phyloP scores from a whole-genome alignment of 2,797 vertebrate species.

The Sebastolobus alascanus region DNA sequence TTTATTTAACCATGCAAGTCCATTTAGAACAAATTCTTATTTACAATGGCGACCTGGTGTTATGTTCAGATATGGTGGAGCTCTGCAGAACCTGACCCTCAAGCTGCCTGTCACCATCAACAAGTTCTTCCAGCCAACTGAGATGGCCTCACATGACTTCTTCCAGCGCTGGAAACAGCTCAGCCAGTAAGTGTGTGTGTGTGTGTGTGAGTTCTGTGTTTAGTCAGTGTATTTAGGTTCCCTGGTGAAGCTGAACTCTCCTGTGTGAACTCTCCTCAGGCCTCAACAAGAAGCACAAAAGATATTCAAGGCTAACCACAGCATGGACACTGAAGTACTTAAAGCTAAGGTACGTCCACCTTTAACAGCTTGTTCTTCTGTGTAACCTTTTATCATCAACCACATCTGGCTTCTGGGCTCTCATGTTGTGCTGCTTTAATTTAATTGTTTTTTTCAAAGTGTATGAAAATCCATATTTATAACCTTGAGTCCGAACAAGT shows the following conservation, averaged over 20 bases:
- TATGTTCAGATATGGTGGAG: constrained; percentile 89
- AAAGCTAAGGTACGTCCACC: constrained; percentile 89
- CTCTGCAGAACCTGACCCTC: constrained; percentile 91
- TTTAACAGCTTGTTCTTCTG: neutral
- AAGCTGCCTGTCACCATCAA: constrained; percentile 94
- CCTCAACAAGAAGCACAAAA: constrained; percentile 95
- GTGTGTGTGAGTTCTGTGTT: neutral
- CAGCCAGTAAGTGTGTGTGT: constrained; percentile 86
- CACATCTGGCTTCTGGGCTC: too few relatives aligned
- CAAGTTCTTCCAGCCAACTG: constrained; percentile 96
- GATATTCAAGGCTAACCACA: constrained; percentile 93
- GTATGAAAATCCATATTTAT: neutral
- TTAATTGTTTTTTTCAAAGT: neutral
- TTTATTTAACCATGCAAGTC: too few relatives aligned
- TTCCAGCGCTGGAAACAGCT: constrained; percentile 98
- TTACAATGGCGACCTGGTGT: neutral
- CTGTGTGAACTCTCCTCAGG: constrained; percentile 69
- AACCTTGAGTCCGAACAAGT: neutral
- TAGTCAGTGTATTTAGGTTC: neutral
- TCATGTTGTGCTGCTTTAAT: neutral
- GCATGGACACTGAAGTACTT: constrained; percentile 93
- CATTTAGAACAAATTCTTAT: neutral
- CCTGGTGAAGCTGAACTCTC: neutral
- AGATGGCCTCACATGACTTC: constrained; percentile 94
- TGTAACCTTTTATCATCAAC: too few relatives aligned